These are phyloP conservation scores for Galerucella calmariensis DNA, from an alignment of 2,888 invertebrate species.

Conservation along the genomic window DNA sequence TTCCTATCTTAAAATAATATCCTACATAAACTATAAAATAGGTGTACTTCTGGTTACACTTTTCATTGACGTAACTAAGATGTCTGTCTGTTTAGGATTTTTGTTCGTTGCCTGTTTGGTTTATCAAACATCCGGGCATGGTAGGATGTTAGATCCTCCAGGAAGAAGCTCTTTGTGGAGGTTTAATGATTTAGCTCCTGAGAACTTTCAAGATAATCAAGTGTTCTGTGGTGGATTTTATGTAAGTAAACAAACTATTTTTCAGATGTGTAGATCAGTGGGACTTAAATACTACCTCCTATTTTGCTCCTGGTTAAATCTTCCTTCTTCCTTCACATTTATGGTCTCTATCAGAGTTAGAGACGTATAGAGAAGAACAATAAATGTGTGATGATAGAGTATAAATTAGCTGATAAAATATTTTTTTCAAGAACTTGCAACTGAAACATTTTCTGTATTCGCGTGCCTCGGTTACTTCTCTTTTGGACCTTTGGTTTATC, in stretches of 20 bases:
- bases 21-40: background rate
- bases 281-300: too few species aligned
- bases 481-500: too few species aligned
- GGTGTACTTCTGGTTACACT: background rate
- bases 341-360: too few species aligned
- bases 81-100: background rate
- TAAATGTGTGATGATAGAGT: too few species aligned
- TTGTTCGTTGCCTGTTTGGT: background rate
- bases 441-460: too few species aligned
- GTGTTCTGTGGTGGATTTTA: conserved; percentile 68
- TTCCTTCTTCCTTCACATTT: too few species aligned
- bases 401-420: too few species aligned
- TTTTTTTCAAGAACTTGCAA: too few species aligned
- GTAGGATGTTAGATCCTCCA: conserved; percentile 67
- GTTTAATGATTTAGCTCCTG: conserved; percentile 62
- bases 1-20: background rate
- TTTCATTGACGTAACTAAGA: background rate
- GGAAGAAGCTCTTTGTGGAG: conserved; percentile 68
- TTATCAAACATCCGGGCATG: conserved; percentile 62
- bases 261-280: too few species aligned
- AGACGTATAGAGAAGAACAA: too few species aligned
- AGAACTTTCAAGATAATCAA: conserved; percentile 67
- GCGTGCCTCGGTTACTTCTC: too few species aligned
- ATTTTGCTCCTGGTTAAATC: too few species aligned
- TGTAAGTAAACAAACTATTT: conserved; percentile 9